A percentile compares a stretch with the other conserved stretches of the same genome.
These are phyloP conservation scores for Mesitornis unicolor DNA, from an alignment of 2,113 vertebrate genomes.

Conservation along the genomic window DNA sequence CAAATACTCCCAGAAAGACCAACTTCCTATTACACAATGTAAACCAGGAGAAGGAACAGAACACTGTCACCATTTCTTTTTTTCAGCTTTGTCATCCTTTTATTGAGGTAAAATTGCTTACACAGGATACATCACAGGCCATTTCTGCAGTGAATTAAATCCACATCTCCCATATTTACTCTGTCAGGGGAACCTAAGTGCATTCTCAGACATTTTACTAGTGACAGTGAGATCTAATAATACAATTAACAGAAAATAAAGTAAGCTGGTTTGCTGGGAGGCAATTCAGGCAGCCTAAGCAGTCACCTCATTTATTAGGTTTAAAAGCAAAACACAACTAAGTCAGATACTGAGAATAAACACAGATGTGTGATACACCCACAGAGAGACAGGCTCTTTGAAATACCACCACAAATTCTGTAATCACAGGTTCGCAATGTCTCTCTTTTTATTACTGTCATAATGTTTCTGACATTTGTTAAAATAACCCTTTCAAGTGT, in stretches of 20 bases:
- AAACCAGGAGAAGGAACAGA: neutral
- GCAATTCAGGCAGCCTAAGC: neutral
- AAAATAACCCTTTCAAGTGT: neutral
- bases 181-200: neutral
- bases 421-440: neutral
- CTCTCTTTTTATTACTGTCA: neutral
- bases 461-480: neutral
- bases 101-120: neutral
- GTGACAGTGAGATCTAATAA: neutral
- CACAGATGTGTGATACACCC: neutral
- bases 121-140: neutral
- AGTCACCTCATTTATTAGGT: neutral
- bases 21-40: constrained; percentile 28
- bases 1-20: neutral
- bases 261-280: neutral
- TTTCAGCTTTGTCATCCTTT: neutral
- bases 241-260: constrained; percentile 11
- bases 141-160: neutral
- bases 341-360: neutral
- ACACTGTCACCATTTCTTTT: neutral
- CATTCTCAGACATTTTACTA: neutral
- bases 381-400: neutral
- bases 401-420: neutral
- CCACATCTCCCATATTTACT: neutral
- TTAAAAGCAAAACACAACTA: neutral